Evolutionary conservation across 2,797 vertebrate species (phyloP).

Genomic region (Fringilla coelebs): DNA sequence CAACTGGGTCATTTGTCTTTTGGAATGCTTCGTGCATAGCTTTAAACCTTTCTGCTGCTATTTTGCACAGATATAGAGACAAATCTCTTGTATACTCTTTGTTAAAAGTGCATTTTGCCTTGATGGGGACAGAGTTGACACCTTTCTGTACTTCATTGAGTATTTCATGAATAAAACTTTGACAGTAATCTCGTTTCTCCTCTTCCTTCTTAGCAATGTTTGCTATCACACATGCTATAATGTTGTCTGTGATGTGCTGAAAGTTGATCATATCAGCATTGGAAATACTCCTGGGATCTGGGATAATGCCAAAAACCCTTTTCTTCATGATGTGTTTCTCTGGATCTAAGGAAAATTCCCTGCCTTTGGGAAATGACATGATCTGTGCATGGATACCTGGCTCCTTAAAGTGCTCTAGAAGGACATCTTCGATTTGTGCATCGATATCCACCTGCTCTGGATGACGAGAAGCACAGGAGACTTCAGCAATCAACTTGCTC

Average conservation of each 20-base stretch:
- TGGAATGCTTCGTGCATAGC: constrained; percentile 13
- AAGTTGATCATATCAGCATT: neutral
- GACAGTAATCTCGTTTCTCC: constrained; percentile 44
- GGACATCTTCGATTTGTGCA: constrained; percentile 21
- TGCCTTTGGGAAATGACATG: fast-evolving
- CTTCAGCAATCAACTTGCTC: fast-evolving
- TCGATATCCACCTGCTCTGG: fast-evolving
- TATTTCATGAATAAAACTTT: constrained; percentile 52
- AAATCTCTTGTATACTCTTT: constrained; percentile 50
- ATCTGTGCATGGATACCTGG: neutral
- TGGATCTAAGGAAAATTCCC: neutral
- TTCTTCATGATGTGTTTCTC: neutral
- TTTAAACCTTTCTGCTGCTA: neutral
- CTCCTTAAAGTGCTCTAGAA: constrained; percentile 22
- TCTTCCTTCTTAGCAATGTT: neutral
- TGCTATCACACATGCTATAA: neutral
- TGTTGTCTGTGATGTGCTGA: fast-evolving
- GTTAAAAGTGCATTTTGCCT: neutral
- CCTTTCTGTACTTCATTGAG: neutral
- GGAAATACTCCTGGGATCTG: fast-evolving
- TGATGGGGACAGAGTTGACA: neutral
- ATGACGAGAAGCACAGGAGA: neutral
- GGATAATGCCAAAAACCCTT: fast-evolving
- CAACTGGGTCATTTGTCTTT: constrained; percentile 32
- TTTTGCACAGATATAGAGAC: constrained; percentile 26